Percentiles rank a stretch among this genome's conserved stretches.
These are phyloP conservation scores for Scomber scombrus DNA, from an alignment of 2,113 vertebrate species.

Conservation along the genomic window DNA sequence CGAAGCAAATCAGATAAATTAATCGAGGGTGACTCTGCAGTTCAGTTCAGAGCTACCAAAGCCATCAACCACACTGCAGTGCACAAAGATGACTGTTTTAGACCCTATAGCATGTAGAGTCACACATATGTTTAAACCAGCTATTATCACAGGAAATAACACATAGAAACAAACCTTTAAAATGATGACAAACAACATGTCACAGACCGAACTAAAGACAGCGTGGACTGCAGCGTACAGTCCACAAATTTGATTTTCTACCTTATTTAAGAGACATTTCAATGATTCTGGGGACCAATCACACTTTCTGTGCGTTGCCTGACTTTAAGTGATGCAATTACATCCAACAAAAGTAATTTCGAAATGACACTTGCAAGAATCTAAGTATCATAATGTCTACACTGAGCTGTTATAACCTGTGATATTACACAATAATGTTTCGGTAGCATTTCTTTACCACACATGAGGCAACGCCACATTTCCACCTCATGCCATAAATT, in stretches of 20 bases:
- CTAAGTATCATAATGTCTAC: neutral
- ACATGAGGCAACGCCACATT: neutral
- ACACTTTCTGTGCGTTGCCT: neutral
- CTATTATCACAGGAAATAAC: neutral
- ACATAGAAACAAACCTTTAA: neutral
- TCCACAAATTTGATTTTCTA: neutral
- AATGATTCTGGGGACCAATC: neutral
- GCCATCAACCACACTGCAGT: conserved; percentile 2
- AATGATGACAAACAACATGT: neutral
- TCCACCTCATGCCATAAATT: neutral
- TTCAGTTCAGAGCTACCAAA: conserved; percentile 7
- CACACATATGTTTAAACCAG: neutral
- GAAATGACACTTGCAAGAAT: neutral
- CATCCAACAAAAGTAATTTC: neutral
- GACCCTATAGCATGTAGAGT: neutral
- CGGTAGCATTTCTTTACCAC: neutral
- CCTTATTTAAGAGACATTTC: neutral
- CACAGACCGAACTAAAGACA: neutral
- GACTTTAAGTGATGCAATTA: neutral
- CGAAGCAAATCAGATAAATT: conserved; percentile 10
- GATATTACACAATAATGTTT: neutral
- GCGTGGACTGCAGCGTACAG: neutral
- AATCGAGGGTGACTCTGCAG: conserved; percentile 15
- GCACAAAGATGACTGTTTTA: neutral
- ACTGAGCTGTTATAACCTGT: neutral